Evolutionary conservation across 1,140 invertebrate species (phyloP).

Genomic region (Brachionus sp.): DNA sequence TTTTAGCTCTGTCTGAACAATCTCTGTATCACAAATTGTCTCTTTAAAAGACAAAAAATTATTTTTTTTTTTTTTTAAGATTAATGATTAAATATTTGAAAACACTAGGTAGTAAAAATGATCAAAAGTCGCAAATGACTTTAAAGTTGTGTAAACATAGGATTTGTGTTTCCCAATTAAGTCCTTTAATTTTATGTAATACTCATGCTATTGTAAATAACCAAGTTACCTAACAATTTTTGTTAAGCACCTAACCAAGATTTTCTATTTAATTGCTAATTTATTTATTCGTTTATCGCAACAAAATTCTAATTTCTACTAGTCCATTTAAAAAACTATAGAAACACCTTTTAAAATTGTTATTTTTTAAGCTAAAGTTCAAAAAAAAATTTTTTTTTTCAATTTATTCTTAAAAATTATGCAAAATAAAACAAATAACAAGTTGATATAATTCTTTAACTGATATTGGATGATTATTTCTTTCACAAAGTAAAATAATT

Average conservation of each 20-base stretch:
- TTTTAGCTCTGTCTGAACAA: not conserved
- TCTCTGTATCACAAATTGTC: not conserved
- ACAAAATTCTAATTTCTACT: not conserved
- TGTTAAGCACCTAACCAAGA: not conserved
- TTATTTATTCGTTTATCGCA: not conserved
- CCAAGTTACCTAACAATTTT: not conserved
- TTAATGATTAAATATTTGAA: not conserved
- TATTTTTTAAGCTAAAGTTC: not conserved
- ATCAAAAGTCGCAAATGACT: conserved; percentile 3
- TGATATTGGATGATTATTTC: no score
- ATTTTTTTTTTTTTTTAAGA: not conserved
- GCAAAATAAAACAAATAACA: no score
- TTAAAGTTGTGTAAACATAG: not conserved
- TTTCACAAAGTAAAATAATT: not conserved
- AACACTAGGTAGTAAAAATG: no score
- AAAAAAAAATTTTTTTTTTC: not conserved
- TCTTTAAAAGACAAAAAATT: not conserved
- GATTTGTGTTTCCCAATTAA: not conserved
- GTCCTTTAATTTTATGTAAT: not conserved
- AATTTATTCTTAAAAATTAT: not conserved
- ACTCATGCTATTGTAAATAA: not conserved
- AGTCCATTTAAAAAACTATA: not conserved
- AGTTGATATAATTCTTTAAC: no score
- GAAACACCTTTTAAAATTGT: not conserved
- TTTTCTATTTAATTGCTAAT: not conserved